phyloP scores from a whole-genome alignment of 1,140 invertebrate species.

The Drosophila sulfurigaster region DNA sequence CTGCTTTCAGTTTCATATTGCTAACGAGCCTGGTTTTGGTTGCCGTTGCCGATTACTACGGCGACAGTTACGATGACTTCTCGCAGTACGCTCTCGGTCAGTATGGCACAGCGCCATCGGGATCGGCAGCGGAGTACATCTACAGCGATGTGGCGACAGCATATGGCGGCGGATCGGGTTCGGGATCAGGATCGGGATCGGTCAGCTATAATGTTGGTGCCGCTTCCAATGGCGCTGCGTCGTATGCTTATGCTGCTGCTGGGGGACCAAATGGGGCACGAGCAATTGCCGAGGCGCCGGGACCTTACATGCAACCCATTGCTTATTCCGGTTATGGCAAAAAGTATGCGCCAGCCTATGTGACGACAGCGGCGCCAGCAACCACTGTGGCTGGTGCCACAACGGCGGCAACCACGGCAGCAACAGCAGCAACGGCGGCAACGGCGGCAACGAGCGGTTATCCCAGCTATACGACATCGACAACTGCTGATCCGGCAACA shows the following conservation, averaged over 20 bases:
- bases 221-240: neutral
- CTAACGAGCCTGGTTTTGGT: conserved; percentile 11
- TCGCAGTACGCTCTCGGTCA: neutral
- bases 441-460: too few species aligned
- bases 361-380: neutral
- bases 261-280: conserved; percentile 57
- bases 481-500: conserved; percentile 1
- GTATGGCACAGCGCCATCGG: neutral
- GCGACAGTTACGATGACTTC: conserved; percentile 18
- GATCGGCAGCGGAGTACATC: neutral
- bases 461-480: too few species aligned
- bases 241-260: conserved; percentile 62
- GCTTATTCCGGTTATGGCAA: conserved; percentile 18
- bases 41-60: conserved; percentile 31
- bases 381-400: conserved; percentile 9
- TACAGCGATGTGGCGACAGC: neutral
- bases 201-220: neutral
- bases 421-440: neutral
- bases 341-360: neutral
- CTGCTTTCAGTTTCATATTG: conserved; percentile 18
- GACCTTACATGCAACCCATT: conserved; percentile 18
- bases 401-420: neutral
- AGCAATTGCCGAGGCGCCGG: conserved; percentile 59
- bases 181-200: neutral
- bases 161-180: conserved; percentile 1